Conservation (phyloP, 2,113 vertebrate genomes). For the Shinisaurus crocodilurus region DNA sequence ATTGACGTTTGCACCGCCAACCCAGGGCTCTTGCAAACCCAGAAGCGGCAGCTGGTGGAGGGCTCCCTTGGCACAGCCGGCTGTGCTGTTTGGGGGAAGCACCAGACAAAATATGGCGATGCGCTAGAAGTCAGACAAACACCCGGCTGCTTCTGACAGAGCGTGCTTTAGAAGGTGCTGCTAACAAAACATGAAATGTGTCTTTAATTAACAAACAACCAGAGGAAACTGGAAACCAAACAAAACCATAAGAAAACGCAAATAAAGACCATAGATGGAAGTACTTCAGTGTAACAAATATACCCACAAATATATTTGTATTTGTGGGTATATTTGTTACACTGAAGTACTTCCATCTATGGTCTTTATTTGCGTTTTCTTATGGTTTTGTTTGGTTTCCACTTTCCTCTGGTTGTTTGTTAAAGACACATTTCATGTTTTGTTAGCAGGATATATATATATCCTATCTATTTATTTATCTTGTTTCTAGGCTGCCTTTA, state of each 20-base stretch:
- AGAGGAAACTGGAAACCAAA: no score
- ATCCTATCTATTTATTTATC: no score
- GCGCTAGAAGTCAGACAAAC: background rate
- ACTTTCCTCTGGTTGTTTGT: background rate
- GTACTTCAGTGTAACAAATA: no score
- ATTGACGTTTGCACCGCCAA: background rate
- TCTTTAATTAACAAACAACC: background rate
- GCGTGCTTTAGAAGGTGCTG: background rate
- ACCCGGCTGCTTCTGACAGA: background rate
- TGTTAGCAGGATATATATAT: background rate
- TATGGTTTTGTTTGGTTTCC: background rate
- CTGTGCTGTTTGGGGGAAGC: background rate
- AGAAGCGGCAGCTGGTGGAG: background rate
- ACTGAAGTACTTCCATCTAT: no score
- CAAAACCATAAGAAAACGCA: background rate
- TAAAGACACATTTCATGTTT: background rate
- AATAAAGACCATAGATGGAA: background rate
- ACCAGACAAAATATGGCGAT: slow-evolving; percentile 6
- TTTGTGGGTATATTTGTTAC: no score
- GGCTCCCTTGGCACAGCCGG: background rate
- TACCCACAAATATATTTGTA: no score
- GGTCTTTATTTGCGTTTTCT: background rate
- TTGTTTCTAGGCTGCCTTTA: no score
- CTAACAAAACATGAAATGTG: slow-evolving; percentile 1
- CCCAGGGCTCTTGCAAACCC: background rate